These are phyloP conservation scores for Limenitis camilla DNA, from an alignment of 2,888 invertebrate species.

Conservation along the genomic window DNA sequence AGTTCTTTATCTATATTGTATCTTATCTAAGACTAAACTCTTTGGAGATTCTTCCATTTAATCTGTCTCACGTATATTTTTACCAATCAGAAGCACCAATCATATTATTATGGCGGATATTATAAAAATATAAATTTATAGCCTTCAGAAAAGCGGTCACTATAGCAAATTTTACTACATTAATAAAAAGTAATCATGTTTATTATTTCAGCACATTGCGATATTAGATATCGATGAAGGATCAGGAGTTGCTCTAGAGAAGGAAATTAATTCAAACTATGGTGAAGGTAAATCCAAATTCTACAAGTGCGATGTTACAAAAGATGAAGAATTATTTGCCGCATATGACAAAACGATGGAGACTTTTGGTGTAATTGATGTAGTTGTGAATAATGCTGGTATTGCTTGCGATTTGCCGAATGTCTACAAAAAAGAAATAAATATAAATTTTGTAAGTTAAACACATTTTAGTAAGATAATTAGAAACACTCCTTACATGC, in stretches of 20 bases:
- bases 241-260: slow-evolving; percentile 29
- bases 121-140: too few species aligned
- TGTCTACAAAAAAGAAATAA: slow-evolving; percentile 34
- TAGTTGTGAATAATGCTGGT: slow-evolving; percentile 43
- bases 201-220: slow-evolving; percentile 27
- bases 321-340: slow-evolving; percentile 30
- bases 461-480: too few species aligned
- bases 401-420: slow-evolving; percentile 30
- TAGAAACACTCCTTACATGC: too few species aligned
- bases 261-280: slow-evolving; percentile 31
- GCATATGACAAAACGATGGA: slow-evolving; percentile 29
- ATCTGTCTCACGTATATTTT: too few species aligned
- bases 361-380: slow-evolving; percentile 32
- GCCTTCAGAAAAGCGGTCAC: too few species aligned
- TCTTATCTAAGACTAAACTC: too few species aligned
- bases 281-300: slow-evolving; percentile 33
- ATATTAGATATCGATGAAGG: slow-evolving; percentile 35
- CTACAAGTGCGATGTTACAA: slow-evolving; percentile 39
- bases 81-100: too few species aligned
- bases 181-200: neutral
- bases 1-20: too few species aligned
- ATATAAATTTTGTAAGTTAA: slow-evolving; percentile 41
- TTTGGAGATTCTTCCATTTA: too few species aligned
- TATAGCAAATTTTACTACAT: too few species aligned
- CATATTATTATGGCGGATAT: too few species aligned